Percentiles rank a stretch among this genome's conserved stretches.
These are phyloP conservation scores for Perithous albicinctus DNA, from an alignment of 2,888 invertebrate species.

Conservation along the genomic window DNA sequence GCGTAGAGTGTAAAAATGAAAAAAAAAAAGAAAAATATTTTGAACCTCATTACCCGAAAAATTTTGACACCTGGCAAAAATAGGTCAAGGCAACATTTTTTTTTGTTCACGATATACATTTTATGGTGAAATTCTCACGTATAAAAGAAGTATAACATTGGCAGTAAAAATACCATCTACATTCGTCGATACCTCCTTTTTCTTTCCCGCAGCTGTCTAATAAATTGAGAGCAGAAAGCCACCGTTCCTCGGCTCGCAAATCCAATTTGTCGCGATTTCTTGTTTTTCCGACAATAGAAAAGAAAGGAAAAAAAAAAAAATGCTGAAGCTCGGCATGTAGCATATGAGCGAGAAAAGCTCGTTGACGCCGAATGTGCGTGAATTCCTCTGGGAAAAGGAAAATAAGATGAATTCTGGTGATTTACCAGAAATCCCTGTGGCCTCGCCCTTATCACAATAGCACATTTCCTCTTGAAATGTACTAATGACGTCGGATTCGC, in stretches of 20 bases:
- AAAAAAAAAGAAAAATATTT: too few relatives aligned
- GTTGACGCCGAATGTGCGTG: neutral
- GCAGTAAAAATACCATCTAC: neutral
- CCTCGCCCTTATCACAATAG: too few relatives aligned
- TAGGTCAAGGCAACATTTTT: too few relatives aligned
- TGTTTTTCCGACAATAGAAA: slow-evolving; percentile 32
- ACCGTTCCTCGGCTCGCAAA: slow-evolving; percentile 19
- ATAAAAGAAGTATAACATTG: neutral
- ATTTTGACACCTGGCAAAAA: too few relatives aligned
- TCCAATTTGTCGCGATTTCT: slow-evolving; percentile 55
- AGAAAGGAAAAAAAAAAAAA: too few relatives aligned
- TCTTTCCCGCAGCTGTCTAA: neutral
- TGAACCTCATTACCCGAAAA: too few relatives aligned
- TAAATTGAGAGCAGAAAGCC: slow-evolving; percentile 8
- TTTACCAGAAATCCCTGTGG: too few relatives aligned
- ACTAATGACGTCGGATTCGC: too few relatives aligned
- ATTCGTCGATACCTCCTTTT: neutral
- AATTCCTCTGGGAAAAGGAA: slow-evolving; percentile 9
- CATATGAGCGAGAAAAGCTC: neutral
- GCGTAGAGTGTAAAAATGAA: too few relatives aligned
- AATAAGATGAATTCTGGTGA: neutral
- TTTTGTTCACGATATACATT: too few relatives aligned
- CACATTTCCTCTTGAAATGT: too few relatives aligned
- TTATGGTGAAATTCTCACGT: too few relatives aligned
- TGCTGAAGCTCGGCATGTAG: neutral